phyloP scores from a whole-genome alignment of 2,113 vertebrate species.

The Diadophis punctatus region DNA sequence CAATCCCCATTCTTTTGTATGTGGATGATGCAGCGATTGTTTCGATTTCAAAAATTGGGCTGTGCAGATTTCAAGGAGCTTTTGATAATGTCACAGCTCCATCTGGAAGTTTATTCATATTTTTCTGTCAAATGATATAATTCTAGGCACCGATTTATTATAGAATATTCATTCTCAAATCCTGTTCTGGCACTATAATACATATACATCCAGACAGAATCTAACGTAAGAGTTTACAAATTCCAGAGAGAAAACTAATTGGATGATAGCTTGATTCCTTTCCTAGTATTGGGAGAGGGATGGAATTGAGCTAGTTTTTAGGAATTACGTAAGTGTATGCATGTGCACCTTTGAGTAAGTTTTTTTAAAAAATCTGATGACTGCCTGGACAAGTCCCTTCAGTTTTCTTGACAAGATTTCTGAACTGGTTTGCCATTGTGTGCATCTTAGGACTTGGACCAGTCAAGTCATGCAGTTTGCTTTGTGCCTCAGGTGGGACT shows the following conservation, averaged over 20 bases:
- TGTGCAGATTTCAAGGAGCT: background rate
- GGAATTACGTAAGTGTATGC: background rate
- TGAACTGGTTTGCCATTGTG: background rate
- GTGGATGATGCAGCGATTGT: background rate
- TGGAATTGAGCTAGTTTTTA: background rate
- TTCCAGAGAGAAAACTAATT: background rate
- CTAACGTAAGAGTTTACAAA: background rate
- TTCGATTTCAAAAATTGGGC: background rate
- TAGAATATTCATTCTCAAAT: background rate
- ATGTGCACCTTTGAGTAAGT: background rate
- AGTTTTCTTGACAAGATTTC: background rate
- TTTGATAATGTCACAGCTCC: background rate
- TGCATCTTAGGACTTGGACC: background rate
- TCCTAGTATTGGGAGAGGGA: background rate
- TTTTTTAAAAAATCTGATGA: background rate
- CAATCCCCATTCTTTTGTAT: background rate
- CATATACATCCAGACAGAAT: no score
- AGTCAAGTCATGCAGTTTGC: background rate
- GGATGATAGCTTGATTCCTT: background rate
- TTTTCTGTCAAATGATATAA: background rate
- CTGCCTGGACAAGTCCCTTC: background rate
- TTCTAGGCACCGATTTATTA: background rate
- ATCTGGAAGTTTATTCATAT: background rate
- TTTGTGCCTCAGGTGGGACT: background rate
- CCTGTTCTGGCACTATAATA: background rate